phyloP scores from a whole-genome alignment of 2,797 vertebrate genomes.

The Cryptoprocta ferox region DNA sequence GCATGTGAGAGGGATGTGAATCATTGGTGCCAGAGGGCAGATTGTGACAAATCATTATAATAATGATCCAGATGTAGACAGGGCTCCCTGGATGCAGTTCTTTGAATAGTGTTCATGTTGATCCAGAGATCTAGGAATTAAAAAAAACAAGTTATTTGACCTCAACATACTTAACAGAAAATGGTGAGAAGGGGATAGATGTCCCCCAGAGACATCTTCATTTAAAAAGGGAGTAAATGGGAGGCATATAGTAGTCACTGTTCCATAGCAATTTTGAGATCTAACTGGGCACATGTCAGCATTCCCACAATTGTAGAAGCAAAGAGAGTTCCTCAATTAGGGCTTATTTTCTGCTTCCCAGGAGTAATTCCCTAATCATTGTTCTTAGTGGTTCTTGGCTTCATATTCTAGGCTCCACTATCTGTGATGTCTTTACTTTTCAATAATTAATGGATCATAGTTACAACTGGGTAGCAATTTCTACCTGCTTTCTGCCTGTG shows the following conservation, averaged over 20 bases:
- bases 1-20: neutral
- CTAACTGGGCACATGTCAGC: neutral
- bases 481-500: neutral
- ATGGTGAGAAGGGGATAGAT: neutral
- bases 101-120: neutral
- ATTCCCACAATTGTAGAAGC: neutral
- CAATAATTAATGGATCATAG: neutral
- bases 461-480: neutral
- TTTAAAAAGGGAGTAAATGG: neutral
- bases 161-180: neutral
- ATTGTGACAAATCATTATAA: neutral
- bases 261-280: neutral
- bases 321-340: neutral
- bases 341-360: neutral
- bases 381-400: neutral
- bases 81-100: neutral
- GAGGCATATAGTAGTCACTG: neutral
- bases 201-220: neutral
- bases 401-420: neutral
- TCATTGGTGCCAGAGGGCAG: neutral
- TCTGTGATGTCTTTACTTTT: neutral
- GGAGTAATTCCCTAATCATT: neutral
- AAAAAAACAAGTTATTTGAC: slow-evolving; percentile 26
- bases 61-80: neutral
- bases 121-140: neutral